Base-by-base conservation (phyloP, 2,888 invertebrate genomes). In the Cantharis nigra region DNA sequence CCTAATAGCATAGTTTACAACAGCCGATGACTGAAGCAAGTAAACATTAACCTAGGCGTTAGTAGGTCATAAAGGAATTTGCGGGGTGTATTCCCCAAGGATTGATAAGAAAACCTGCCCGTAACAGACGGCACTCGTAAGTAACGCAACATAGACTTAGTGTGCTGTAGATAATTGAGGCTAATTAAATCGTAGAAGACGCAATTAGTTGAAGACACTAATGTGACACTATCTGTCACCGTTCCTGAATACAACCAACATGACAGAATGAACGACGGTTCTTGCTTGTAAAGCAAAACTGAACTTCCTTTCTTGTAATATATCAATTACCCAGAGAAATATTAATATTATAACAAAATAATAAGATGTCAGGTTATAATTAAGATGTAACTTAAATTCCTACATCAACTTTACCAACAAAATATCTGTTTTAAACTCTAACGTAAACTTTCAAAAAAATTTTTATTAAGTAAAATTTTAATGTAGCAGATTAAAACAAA, bases 111-210 rank as follows among this genome's bases (percentile, higher is more conserved):
- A 78, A 81, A 81, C 78, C 79, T 79, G 81, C 81, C 80, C 78
- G 78, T 72, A 76, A 72, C 79, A 81, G 78, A 79, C 79, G 77
- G 72, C 77, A 71, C 77, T 77, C 78, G 78, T 80, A 80, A 82
- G 79, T 77, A 79, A 79, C 76, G 74, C 74, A 77, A 80, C 78
- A 78, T 71, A 78, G 77, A 78, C 78, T 75, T 78, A 78, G 80
- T 81, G 80, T 77, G 81, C 78, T 79, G 81, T 75, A 79, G 83
- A 84, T 84, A 83, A 84, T 83, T 84, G 82, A 82, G 81, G 79
- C 82, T 84, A 83, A 84, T 84, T 84, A 84, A 83, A 84, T 83
- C 82, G 81, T 81, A 82, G 80, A 79, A 82, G 82, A 80, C 76
- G 84, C 81, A 83, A 83, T 84, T 83, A 83, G 83, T 79, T 80